Conservation (phyloP, 1,140 invertebrate genomes). For the Papilio dardanus region DNA sequence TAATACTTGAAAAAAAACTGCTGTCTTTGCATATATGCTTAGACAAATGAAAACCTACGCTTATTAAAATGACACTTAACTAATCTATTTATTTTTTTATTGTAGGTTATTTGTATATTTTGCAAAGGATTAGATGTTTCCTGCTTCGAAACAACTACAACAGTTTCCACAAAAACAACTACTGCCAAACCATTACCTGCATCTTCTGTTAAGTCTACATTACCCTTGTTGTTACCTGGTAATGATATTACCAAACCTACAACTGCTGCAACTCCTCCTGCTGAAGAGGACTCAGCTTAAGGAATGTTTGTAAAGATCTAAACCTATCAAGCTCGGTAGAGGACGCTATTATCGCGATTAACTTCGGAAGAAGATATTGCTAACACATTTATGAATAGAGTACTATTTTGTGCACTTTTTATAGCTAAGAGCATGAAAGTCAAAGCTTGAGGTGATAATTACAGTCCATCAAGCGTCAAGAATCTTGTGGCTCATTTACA, state of each 20-base stretch:
- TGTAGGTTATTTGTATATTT: conserved; percentile 25
- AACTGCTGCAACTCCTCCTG: neutral
- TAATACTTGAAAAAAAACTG: too few species aligned
- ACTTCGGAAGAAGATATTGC: too few species aligned
- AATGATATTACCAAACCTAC: neutral
- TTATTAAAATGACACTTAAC: neutral
- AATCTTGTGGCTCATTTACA: too few species aligned
- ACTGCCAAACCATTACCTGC: conserved; percentile 6
- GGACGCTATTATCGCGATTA: neutral
- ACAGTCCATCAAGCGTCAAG: too few species aligned
- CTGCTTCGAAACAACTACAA: conserved; percentile 16
- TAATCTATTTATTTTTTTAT: neutral
- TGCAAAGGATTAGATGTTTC: conserved; percentile 25
- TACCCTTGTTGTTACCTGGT: neutral
- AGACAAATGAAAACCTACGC: too few species aligned
- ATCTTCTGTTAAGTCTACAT: conserved; percentile 23
- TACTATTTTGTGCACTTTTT: too few species aligned
- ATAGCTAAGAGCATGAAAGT: too few species aligned
- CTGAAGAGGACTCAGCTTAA: neutral
- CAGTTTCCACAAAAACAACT: neutral
- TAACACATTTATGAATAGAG: too few species aligned
- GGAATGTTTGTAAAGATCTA: neutral
- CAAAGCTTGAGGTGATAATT: too few species aligned
- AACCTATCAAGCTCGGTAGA: neutral
- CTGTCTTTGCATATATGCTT: too few species aligned